Evolutionary conservation across 92 coral and sea anemone species (phyloP).

Genomic region (Galaxea fascicularis): DNA sequence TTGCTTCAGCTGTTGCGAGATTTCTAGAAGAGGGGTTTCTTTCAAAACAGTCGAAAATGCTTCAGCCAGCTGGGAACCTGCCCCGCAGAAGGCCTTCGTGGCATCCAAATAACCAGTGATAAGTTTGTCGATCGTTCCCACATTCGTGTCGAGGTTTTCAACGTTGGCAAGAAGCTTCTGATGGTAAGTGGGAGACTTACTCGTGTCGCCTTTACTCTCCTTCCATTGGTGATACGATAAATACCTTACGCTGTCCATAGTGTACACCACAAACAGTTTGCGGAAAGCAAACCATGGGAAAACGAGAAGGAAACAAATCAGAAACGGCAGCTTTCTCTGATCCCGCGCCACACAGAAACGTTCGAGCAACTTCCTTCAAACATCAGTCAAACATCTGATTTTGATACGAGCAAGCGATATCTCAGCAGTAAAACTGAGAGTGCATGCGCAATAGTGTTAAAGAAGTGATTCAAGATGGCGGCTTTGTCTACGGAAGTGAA

Average conservation of each 20-base stretch:
- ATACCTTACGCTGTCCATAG: constrained; percentile 91
- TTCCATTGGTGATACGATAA: constrained; percentile 93
- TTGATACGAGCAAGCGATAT: not conserved
- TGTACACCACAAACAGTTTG: constrained; percentile 3
- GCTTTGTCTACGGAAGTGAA: constrained; percentile 56
- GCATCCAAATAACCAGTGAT: constrained; percentile 95
- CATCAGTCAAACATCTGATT: constrained; percentile 14
- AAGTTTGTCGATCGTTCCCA: constrained; percentile 83
- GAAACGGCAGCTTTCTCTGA: constrained; percentile 13
- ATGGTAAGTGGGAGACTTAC: constrained; percentile 76
- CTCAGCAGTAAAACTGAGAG: constrained; percentile 16
- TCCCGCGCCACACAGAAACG: not conserved
- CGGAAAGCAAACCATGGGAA: constrained; percentile 36
- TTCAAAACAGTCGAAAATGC: constrained; percentile 90
- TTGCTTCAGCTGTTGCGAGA: constrained; percentile 96
- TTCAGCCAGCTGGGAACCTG: constrained; percentile 96
- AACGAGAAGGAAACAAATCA: constrained; percentile 1
- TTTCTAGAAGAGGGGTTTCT: constrained; percentile 94
- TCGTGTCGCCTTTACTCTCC: constrained; percentile 79
- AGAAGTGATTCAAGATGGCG: constrained; percentile 75
- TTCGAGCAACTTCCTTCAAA: constrained; percentile 35
- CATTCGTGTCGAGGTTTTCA: constrained; percentile 84
- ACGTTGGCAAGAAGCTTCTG: constrained; percentile 86
- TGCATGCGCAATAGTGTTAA: constrained; percentile 22
- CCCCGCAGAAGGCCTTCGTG: constrained; percentile 91